phyloP scores from a whole-genome alignment of 2,888 invertebrate species.

The Abrostola tripartita region DNA sequence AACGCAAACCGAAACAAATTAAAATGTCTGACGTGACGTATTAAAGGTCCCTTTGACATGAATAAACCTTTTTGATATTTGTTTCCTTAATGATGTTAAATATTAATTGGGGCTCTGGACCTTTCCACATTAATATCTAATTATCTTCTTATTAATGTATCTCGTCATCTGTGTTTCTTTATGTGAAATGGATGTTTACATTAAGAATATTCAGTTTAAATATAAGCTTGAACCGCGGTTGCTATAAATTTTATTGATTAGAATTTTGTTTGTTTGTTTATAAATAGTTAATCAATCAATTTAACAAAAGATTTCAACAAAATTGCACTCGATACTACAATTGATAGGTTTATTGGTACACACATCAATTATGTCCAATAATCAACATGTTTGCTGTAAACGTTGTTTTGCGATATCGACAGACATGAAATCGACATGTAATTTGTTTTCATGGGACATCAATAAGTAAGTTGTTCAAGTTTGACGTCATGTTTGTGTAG shows the following conservation, averaged over 20 bases:
- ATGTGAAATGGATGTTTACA: neutral
- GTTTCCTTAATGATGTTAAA: constrained; percentile 25
- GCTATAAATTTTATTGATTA: neutral
- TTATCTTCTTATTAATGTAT: constrained; percentile 8
- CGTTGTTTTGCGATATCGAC: neutral
- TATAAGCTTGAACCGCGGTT: neutral
- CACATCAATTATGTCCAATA: constrained; percentile 3
- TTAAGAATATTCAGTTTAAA: neutral
- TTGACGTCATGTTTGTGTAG: constrained; percentile 32
- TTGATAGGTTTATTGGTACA: constrained; percentile 1
- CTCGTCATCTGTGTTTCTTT: neutral
- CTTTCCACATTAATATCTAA: constrained; percentile 16
- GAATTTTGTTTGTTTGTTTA: neutral
- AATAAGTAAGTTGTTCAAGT: constrained; percentile 5
- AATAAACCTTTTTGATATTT: constrained; percentile 29
- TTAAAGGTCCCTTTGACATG: constrained; percentile 16
- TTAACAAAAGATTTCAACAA: neutral
- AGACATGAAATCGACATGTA: neutral
- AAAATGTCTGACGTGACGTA: constrained; percentile 15
- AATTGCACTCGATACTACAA: neutral
- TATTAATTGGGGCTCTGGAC: constrained; percentile 17
- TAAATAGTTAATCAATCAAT: neutral
- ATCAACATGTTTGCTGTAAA: neutral
- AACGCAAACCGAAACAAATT: constrained; percentile 3
- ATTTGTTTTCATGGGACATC: constrained; percentile 11